These are phyloP conservation scores for Amphipyra berbera DNA, from an alignment of 2,888 invertebrate genomes.

Conservation along the genomic window DNA sequence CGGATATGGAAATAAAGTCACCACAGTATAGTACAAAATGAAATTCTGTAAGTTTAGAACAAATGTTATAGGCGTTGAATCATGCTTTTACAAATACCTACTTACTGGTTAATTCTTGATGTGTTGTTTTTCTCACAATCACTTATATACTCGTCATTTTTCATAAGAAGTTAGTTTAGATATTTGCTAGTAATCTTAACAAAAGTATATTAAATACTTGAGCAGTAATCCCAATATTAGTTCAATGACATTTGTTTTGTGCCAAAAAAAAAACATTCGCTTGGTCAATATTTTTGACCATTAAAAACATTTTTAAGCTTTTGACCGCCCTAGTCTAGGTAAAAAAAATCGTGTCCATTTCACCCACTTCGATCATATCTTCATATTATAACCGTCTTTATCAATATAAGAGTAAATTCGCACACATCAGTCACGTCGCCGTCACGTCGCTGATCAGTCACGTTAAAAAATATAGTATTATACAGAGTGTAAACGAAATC, in stretches of 20 bases:
- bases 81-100: constrained; percentile 72
- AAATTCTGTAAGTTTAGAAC: constrained; percentile 81
- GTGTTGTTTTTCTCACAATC: constrained; percentile 63
- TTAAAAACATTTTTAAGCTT: no score
- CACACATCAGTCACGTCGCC: no score
- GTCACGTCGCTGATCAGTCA: no score
- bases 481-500: no score
- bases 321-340: no score
- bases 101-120: constrained; percentile 57
- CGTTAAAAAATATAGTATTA: no score
- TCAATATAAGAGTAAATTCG: no score
- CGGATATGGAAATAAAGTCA: constrained; percentile 86
- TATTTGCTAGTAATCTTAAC: constrained; percentile 32
- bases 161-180: constrained; percentile 51
- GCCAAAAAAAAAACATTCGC: constrained; percentile 8
- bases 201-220: constrained; percentile 8
- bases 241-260: background rate
- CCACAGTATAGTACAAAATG: constrained; percentile 85
- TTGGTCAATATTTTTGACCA: constrained; percentile 17
- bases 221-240: constrained; percentile 10
- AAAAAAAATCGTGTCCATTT: no score
- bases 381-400: no score
- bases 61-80: constrained; percentile 61
- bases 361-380: no score
- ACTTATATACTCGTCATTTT: constrained; percentile 51